Evolutionary conservation across 2,888 invertebrate species (phyloP).

Genomic region (Epistrophella euchroma): DNA sequence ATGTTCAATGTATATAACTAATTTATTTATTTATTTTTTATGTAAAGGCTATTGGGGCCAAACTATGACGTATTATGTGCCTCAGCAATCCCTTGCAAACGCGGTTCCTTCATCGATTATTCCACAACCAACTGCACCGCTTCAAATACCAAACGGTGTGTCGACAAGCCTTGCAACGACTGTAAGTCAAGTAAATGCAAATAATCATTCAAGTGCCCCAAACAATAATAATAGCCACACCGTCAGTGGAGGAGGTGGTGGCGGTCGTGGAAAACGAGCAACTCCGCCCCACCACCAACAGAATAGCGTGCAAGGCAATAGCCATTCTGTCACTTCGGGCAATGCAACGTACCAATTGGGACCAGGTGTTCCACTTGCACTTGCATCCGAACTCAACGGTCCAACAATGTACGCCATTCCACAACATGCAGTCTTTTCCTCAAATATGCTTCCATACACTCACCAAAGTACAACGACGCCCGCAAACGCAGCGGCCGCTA

Average conservation of each 20-base stretch:
- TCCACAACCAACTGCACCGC: conserved; percentile 78
- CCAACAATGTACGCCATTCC: conserved; percentile 83
- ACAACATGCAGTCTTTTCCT: conserved; percentile 82
- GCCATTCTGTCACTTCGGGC: conserved; percentile 61
- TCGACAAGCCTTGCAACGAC: conserved; percentile 73
- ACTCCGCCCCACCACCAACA: conserved; percentile 78
- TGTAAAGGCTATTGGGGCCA: conserved; percentile 81
- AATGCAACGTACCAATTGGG: conserved; percentile 81
- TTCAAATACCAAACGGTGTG: conserved; percentile 77
- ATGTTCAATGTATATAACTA: not conserved
- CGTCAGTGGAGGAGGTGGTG: conserved; percentile 77
- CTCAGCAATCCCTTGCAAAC: conserved; percentile 80
- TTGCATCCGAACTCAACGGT: conserved; percentile 77
- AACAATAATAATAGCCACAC: conserved; percentile 77
- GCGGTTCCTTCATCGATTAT: conserved; percentile 81
- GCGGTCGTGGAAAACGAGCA: conserved; percentile 81
- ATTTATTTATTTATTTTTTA: not conserved
- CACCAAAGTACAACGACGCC: conserved; percentile 78
- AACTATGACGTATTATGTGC: conserved; percentile 83
- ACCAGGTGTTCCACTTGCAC: conserved; percentile 77
- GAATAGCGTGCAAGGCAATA: conserved; percentile 75
- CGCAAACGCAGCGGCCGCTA: conserved; percentile 77
- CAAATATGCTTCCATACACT: conserved; percentile 83
- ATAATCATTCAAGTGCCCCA: conserved; percentile 73
- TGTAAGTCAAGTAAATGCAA: conserved; percentile 71